These are phyloP conservation scores for Nematopogon swammerdamellus DNA, from an alignment of 2,888 invertebrate genomes.

Conservation along the genomic window DNA sequence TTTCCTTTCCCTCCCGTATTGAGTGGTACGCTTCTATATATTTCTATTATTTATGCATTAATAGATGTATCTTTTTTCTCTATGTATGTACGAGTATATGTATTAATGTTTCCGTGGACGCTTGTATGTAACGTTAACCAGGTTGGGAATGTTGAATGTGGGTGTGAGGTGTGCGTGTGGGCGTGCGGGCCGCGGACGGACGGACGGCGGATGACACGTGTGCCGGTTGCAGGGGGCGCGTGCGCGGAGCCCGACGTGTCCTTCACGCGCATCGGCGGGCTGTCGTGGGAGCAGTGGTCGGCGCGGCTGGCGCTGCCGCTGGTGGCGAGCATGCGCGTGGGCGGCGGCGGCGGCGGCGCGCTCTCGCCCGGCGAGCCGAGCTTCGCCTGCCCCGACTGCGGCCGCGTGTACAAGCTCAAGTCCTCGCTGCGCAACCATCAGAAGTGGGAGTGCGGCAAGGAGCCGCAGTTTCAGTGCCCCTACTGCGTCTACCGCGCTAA, in stretches of 20 bases:
- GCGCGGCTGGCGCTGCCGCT: conserved; percentile 71
- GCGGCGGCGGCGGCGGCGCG: conserved; percentile 20
- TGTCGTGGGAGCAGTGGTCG: conserved; percentile 73
- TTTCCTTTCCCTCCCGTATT: neutral
- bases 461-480: conserved; percentile 79
- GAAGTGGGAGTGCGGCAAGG: conserved; percentile 85
- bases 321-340: conserved; percentile 57
- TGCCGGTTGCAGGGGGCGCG: conserved; percentile 32
- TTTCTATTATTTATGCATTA: neutral
- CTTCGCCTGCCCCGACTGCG: conserved; percentile 79
- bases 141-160: conserved; percentile 36
- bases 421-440: conserved; percentile 80
- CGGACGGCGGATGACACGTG: conserved; percentile 17
- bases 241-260: conserved; percentile 67
- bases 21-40: neutral
- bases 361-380: conserved; percentile 46
- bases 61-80: conserved; percentile 9
- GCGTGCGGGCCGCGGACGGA: conserved; percentile 14
- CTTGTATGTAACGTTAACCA: conserved; percentile 31
- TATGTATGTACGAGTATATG: conserved; percentile 21
- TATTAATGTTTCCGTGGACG: conserved; percentile 7
- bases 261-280: conserved; percentile 66
- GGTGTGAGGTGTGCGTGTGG: conserved; percentile 14
- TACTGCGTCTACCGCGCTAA: conserved; percentile 82
- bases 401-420: conserved; percentile 81